Evolutionary conservation across 2,888 invertebrate genomes (phyloP).

Genomic region (Cheilosia grossa): DNA sequence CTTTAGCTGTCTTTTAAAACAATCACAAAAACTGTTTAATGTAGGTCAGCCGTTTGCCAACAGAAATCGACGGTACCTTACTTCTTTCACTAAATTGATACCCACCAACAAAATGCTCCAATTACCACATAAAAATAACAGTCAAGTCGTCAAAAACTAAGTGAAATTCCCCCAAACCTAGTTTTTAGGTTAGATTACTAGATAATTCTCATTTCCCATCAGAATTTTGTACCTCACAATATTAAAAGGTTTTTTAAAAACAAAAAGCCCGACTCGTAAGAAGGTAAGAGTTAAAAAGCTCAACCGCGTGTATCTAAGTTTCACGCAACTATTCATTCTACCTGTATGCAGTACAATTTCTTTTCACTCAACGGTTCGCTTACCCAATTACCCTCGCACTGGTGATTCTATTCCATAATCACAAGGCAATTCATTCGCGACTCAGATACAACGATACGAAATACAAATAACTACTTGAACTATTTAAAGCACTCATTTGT

Average conservation of each 20-base stretch:
- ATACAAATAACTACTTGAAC: slow-evolving; percentile 13
- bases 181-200: slow-evolving; percentile 10
- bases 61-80: too few relatives aligned
- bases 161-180: not conserved
- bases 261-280: not conserved
- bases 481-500: slow-evolving; percentile 1
- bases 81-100: too few relatives aligned
- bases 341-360: slow-evolving; percentile 38
- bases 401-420: slow-evolving; percentile 46
- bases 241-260: not conserved
- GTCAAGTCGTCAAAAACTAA: not conserved
- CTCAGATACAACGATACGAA: not conserved
- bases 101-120: too few relatives aligned
- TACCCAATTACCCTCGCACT: slow-evolving; percentile 64
- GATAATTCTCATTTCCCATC: slow-evolving; percentile 3
- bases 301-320: slow-evolving; percentile 46
- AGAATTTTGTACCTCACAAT: not conserved
- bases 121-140: too few relatives aligned
- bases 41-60: too few relatives aligned
- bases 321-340: slow-evolving; percentile 51
- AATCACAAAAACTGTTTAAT: too few relatives aligned
- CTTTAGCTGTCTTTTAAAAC: too few relatives aligned
- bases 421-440: not conserved
- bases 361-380: slow-evolving; percentile 46
- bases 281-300: slow-evolving; percentile 41